Evolutionary conservation across 2,113 vertebrate species (phyloP).

Genomic region (Procavia capensis): DNA sequence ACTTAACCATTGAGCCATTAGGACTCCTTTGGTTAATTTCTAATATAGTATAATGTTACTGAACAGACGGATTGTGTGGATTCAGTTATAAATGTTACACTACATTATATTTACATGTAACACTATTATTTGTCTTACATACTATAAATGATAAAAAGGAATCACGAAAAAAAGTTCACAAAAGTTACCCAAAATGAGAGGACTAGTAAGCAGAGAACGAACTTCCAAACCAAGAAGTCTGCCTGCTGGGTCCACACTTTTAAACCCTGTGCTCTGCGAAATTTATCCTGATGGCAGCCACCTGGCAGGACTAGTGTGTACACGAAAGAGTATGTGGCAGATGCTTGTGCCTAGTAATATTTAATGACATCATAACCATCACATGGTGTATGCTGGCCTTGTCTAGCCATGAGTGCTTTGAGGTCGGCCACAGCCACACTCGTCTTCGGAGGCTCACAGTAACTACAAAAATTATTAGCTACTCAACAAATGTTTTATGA

Average conservation of each 20-base stretch:
- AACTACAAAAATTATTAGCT: not conserved
- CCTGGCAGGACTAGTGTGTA: not conserved
- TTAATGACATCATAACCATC: not conserved
- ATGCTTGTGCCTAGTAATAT: not conserved
- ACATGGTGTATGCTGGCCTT: accelerated
- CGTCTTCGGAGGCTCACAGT: not conserved
- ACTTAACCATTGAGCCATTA: not conserved
- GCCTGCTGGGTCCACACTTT: too few species aligned
- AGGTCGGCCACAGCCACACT: not conserved
- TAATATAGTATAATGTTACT: not conserved
- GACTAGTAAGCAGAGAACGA: not conserved
- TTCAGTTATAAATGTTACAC: not conserved
- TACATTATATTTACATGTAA: not conserved
- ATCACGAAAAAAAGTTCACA: not conserved
- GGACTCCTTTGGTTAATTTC: not conserved
- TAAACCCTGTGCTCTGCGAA: not conserved
- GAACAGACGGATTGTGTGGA: not conserved
- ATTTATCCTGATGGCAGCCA: not conserved
- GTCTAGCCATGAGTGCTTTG: too few species aligned
- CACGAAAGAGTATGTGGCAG: accelerated
- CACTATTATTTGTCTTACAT: not conserved
- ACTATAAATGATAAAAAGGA: not conserved
- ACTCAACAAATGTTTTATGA: not conserved
- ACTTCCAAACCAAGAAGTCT: not conserved
- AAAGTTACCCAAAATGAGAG: not conserved